These are phyloP conservation scores for Heliopora coerulea DNA, from an alignment of 92 coral and sea anemone genomes.

Conservation along the genomic window DNA sequence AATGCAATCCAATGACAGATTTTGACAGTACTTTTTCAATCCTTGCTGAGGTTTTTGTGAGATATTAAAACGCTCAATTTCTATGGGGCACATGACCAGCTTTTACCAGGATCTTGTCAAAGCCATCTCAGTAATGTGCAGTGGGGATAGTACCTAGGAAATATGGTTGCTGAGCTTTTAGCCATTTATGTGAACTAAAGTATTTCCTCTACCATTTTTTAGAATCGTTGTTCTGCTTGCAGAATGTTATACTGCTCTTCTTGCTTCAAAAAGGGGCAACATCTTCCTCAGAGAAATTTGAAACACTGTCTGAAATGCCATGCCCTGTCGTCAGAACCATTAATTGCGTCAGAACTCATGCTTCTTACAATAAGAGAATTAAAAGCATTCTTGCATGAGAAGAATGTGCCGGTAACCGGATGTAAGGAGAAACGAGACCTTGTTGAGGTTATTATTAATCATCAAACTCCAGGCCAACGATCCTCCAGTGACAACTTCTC, in stretches of 20 bases:
- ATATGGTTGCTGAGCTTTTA: no score
- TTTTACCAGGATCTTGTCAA: no score
- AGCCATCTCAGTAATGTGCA: no score
- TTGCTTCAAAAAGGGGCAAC: conserved; percentile 74
- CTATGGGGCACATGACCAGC: no score
- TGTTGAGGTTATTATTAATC: conserved; percentile 72
- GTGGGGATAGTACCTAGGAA: no score
- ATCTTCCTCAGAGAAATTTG: conserved; percentile 51
- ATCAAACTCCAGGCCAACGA: conserved; percentile 38
- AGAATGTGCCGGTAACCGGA: conserved; percentile 60
- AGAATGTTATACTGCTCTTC: conserved; percentile 63
- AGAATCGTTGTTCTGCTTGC: conserved; percentile 77
- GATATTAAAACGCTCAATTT: no score
- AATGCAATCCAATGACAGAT: no score
- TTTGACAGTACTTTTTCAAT: no score
- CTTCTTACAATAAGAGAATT: conserved; percentile 72
- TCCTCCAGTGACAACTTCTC: conserved; percentile 30
- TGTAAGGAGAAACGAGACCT: conserved; percentile 89
- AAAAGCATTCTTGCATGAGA: conserved; percentile 66
- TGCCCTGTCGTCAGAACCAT: conserved; percentile 66
- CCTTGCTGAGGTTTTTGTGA: no score
- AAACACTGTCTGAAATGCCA: conserved; percentile 78
- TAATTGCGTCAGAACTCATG: conserved; percentile 66
- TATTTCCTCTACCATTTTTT: conserved; percentile 12
- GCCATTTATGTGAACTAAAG: no score